phyloP scores from a whole-genome alignment of 2,797 vertebrate species.

The Haliaeetus albicilla region DNA sequence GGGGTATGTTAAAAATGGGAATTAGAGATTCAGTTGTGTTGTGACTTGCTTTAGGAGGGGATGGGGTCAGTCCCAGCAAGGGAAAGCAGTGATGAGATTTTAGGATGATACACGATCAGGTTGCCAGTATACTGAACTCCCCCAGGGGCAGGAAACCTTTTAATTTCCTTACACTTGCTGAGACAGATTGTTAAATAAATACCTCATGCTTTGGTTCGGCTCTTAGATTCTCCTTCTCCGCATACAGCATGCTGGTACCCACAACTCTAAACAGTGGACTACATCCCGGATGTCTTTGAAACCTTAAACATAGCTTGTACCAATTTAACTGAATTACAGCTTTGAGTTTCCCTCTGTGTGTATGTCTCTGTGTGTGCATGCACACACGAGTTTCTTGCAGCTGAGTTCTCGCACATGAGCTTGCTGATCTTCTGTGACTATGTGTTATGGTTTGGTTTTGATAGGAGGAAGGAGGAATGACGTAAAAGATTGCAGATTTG shows the following conservation, averaged over 20 bases:
- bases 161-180: neutral
- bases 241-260: neutral
- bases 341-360: neutral
- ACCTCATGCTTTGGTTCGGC: neutral
- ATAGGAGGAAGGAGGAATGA: neutral
- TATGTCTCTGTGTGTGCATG: neutral
- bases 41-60: neutral
- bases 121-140: neutral
- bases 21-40: neutral
- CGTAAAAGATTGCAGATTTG: conserved; percentile 28
- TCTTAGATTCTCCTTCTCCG: neutral
- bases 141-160: neutral
- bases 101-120: neutral
- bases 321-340: neutral
- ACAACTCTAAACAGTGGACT: neutral
- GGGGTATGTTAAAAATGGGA: neutral
- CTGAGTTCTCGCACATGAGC: neutral
- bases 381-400: neutral
- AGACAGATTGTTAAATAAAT: conserved; percentile 11
- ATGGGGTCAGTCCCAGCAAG: neutral
- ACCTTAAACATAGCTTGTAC: neutral
- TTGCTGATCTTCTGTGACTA: neutral
- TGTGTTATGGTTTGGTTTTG: neutral
- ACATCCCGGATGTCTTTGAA: neutral
- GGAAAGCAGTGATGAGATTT: neutral